Conservation (phyloP, 2,797 vertebrate species). For the Fundulus diaphanus region DNA sequence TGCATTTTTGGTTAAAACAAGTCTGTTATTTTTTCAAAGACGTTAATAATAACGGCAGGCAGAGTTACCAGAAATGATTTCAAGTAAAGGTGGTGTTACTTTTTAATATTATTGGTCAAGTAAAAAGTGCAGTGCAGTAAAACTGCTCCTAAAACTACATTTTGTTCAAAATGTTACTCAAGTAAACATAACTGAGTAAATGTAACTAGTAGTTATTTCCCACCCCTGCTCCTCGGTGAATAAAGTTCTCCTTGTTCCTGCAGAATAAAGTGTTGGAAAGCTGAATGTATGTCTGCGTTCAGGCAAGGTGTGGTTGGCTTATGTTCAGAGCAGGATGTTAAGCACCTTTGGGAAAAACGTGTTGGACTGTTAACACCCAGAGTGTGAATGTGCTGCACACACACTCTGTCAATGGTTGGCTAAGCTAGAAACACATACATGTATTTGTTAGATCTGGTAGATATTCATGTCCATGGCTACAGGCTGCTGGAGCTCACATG, state of each 20-base stretch:
- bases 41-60: too few species aligned
- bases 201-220: too few species aligned
- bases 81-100: too few species aligned
- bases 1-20: too few species aligned
- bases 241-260: conserved; percentile 54
- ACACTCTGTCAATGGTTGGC: conserved; percentile 32
- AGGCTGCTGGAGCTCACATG: conserved; percentile 26
- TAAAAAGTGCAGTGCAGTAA: too few species aligned
- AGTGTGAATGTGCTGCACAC: conserved; percentile 33
- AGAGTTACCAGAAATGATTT: too few species aligned
- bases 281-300: conserved; percentile 13
- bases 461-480: conserved; percentile 35
- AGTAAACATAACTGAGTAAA: too few species aligned
- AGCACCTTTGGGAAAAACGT: conserved; percentile 38
- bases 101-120: too few species aligned
- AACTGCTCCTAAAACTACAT: too few species aligned
- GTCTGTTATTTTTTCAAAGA: too few species aligned
- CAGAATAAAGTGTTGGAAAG: conserved; percentile 37
- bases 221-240: conserved; percentile 27
- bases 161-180: too few species aligned
- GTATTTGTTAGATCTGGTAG: conserved; percentile 23
- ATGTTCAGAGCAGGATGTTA: conserved; percentile 51
- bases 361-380: conserved; percentile 48
- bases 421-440: conserved; percentile 25
- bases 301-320: conserved; percentile 37